Evolutionary conservation across 2,797 vertebrate genomes (phyloP).

Genomic region (Hephaestus fuliginosus): DNA sequence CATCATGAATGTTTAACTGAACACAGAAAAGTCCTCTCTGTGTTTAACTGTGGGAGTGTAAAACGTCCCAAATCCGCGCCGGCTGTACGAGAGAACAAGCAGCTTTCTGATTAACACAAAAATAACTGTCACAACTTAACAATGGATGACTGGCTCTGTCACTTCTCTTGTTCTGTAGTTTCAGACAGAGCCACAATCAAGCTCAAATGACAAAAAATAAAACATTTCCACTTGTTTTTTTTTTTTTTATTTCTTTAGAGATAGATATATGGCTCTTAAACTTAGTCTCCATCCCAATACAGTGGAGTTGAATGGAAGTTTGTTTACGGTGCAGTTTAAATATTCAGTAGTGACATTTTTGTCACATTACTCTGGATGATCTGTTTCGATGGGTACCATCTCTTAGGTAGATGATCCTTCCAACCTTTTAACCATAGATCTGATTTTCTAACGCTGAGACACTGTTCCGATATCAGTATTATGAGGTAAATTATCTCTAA

Average conservation of each 20-base stretch:
- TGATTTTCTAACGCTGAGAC: not conserved
- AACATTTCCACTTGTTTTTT: no score
- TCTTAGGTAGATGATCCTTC: not conserved
- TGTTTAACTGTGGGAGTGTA: constrained; percentile 19
- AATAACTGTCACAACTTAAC: not conserved
- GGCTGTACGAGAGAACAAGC: not conserved
- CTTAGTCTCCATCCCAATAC: no score
- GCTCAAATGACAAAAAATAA: no score
- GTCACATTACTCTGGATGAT: not conserved
- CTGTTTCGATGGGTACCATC: not conserved
- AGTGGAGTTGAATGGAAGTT: not conserved
- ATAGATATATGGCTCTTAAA: no score
- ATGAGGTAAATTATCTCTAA: not conserved
- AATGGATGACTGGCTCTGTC: not conserved
- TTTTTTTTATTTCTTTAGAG: no score
- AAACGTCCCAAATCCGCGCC: not conserved
- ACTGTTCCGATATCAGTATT: not conserved
- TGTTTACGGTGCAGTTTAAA: not conserved
- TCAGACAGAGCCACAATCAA: not conserved
- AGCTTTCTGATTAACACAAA: constrained; percentile 5
- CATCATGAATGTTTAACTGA: constrained; percentile 38
- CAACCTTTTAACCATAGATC: not conserved
- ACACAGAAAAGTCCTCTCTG: constrained; percentile 27
- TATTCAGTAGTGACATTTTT: not conserved
- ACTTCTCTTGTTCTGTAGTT: not conserved